Percentiles rank a stretch among this genome's conserved stretches.
These are phyloP conservation scores for Mustelus asterias DNA, from an alignment of 2,113 vertebrate genomes.

Conservation along the genomic window DNA sequence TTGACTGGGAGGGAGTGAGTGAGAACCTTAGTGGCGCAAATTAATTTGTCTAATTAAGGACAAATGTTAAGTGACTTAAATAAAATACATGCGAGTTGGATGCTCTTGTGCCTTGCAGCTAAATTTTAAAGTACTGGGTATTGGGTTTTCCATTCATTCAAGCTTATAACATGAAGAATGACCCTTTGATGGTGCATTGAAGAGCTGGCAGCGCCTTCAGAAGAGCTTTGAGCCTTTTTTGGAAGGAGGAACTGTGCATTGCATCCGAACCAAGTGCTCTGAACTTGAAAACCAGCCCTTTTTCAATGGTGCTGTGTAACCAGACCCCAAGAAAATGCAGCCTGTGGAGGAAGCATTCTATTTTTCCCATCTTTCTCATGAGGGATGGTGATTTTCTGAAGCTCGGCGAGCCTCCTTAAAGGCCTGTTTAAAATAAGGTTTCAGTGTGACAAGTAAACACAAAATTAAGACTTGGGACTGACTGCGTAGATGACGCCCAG, in stretches of 20 bases:
- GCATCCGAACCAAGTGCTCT: background rate
- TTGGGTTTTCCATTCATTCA: background rate
- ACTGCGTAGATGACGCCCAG: background rate
- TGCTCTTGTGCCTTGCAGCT: background rate
- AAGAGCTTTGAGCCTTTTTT: conserved; percentile 38
- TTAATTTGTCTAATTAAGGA: background rate
- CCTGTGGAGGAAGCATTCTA: background rate
- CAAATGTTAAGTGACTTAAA: background rate
- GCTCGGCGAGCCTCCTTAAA: background rate
- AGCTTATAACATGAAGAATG: conserved; percentile 4
- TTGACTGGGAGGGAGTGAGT: background rate
- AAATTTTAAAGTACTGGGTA: background rate
- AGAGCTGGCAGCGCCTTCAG: background rate
- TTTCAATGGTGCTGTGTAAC: background rate
- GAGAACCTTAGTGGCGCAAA: background rate
- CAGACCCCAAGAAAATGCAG: background rate
- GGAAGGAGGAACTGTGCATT: conserved; percentile 44
- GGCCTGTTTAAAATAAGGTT: too few relatives aligned
- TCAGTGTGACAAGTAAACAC: too few relatives aligned
- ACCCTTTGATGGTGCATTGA: background rate
- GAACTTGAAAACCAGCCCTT: background rate
- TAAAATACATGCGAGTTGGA: background rate
- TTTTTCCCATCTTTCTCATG: background rate
- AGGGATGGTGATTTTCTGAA: background rate
- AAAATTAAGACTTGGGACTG: background rate